Evolutionary conservation across 2,888 invertebrate species (phyloP).

Genomic region (Apamea anceps): DNA sequence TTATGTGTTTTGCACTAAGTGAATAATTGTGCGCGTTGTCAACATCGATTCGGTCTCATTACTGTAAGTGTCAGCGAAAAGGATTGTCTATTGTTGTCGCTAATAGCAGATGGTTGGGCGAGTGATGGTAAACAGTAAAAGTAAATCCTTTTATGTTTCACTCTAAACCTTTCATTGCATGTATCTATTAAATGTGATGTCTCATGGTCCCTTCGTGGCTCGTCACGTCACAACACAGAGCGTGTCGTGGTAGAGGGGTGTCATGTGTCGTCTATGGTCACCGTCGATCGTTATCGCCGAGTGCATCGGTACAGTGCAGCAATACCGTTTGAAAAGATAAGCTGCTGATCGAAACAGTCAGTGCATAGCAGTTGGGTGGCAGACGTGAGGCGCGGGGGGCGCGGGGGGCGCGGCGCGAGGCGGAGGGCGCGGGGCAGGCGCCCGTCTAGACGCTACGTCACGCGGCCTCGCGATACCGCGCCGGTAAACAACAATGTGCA

Average conservation of each 20-base stretch:
- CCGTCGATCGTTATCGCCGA: slow-evolving; percentile 66
- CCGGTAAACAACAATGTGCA: slow-evolving; percentile 90
- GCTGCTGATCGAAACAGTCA: slow-evolving; percentile 88
- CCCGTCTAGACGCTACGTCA: slow-evolving; percentile 91
- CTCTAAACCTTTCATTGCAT: slow-evolving; percentile 48
- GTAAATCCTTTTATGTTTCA: slow-evolving; percentile 46
- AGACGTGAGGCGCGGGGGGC: slow-evolving; percentile 68
- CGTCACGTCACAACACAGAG: slow-evolving; percentile 1
- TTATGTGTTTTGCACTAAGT: slow-evolving; percentile 1
- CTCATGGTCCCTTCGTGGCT: slow-evolving; percentile 23
- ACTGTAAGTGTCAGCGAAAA: slow-evolving; percentile 19
- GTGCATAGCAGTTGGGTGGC: slow-evolving; percentile 82
- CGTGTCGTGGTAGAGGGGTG: slow-evolving; percentile 27
- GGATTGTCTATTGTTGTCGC: slow-evolving; percentile 44
- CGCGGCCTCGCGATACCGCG: slow-evolving; percentile 91
- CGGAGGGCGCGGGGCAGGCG: slow-evolving; percentile 78
- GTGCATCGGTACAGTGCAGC: slow-evolving; percentile 83
- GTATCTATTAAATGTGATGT: slow-evolving; percentile 29
- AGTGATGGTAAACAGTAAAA: slow-evolving; percentile 49
- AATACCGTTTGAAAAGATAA: slow-evolving; percentile 88
- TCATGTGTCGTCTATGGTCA: slow-evolving; percentile 61
- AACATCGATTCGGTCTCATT: slow-evolving; percentile 32
- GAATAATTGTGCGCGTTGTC: slow-evolving; percentile 21
- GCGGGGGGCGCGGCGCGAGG: slow-evolving; percentile 67
- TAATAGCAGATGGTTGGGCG: slow-evolving; percentile 35